phyloP scores from a whole-genome alignment of 2,888 invertebrate genomes.

The Andricus curvator region DNA sequence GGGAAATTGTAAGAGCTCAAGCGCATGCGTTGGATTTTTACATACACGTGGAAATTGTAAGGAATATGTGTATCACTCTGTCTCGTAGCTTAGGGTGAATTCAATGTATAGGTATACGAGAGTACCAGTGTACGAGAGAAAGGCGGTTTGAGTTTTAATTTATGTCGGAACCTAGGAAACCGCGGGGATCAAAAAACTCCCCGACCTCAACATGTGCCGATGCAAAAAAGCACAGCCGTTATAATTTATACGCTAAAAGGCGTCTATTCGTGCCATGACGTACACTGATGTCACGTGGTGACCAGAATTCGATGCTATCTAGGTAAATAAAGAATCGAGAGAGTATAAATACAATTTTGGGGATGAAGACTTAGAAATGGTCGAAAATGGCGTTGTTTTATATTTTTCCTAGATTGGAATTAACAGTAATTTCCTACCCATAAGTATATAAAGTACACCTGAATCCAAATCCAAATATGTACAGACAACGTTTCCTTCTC shows the following conservation, averaged over 20 bases:
- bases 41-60: conserved; percentile 43
- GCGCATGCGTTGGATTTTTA: conserved; percentile 63
- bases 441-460: too few relatives aligned
- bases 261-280: conserved; percentile 55
- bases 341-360: not conserved
- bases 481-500: too few relatives aligned
- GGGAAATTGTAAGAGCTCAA: not conserved
- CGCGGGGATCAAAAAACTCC: conserved; percentile 47
- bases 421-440: too few relatives aligned
- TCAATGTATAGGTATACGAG: conserved; percentile 31
- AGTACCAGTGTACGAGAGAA: conserved; percentile 47
- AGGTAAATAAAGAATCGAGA: conserved; percentile 33
- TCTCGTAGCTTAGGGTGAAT: conserved; percentile 10
- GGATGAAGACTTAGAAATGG: not conserved
- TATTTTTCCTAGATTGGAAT: not conserved
- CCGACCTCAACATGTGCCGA: conserved; percentile 66
- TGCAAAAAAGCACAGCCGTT: conserved; percentile 69
- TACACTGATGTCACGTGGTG: conserved; percentile 57
- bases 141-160: conserved; percentile 49
- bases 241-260: conserved; percentile 74
- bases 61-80: conserved; percentile 29
- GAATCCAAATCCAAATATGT: too few relatives aligned
- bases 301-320: conserved; percentile 41
- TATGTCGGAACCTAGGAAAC: conserved; percentile 55
- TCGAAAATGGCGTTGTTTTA: not conserved